Conservation (phyloP, 2,888 invertebrate genomes). For the Sminthurides aquaticus region DNA sequence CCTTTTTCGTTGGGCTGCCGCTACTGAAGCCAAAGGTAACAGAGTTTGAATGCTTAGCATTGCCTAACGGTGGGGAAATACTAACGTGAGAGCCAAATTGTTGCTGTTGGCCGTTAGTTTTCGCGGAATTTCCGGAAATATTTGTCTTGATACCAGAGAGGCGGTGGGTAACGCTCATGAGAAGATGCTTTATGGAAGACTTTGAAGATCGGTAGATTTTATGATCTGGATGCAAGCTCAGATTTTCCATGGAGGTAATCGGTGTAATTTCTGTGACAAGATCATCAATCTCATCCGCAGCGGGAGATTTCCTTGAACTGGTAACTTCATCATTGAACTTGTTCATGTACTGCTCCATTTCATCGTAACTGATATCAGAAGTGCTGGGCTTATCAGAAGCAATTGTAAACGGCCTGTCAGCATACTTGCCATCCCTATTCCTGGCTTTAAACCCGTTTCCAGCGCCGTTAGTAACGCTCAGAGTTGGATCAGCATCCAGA, state of each 20-base stretch:
- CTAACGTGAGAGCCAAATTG: slow-evolving; percentile 2
- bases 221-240: slow-evolving; percentile 66
- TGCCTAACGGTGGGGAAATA: neutral
- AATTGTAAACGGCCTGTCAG: slow-evolving; percentile 62
- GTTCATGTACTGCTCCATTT: slow-evolving; percentile 51
- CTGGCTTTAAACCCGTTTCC: slow-evolving; percentile 32
- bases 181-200: slow-evolving; percentile 45
- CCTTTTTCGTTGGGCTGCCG: neutral
- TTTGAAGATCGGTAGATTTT: slow-evolving; percentile 61
- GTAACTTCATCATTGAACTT: slow-evolving; percentile 41
- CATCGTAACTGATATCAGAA: slow-evolving; percentile 60
- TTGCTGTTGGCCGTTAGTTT: slow-evolving; percentile 10
- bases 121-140: slow-evolving; percentile 23
- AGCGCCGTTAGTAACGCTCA: neutral
- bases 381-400: slow-evolving; percentile 58
- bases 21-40: neutral
- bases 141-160: slow-evolving; percentile 41
- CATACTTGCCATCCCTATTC: slow-evolving; percentile 48
- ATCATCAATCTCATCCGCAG: slow-evolving; percentile 45
- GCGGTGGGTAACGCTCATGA: slow-evolving; percentile 44
- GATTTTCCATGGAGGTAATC: slow-evolving; percentile 50
- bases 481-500: neutral
- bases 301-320: slow-evolving; percentile 41
- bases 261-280: slow-evolving; percentile 47
- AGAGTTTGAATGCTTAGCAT: neutral